Base-by-base conservation (phyloP, 2,113 vertebrate species). In the Dermatemys mawii region DNA sequence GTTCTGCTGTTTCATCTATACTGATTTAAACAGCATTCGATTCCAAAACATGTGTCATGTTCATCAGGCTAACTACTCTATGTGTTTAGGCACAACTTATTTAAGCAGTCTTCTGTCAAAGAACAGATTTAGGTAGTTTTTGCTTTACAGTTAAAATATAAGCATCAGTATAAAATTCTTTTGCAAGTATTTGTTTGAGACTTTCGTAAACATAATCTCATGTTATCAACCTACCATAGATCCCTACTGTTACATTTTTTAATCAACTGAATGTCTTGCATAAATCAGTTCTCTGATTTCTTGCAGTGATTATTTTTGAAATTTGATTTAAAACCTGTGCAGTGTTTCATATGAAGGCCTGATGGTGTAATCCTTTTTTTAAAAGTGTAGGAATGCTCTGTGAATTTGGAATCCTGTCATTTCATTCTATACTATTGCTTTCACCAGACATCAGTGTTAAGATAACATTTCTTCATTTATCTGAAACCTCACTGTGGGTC, bases 361-460 rank as follows among this genome's bases (percentile, higher is more conserved):
- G 44, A 22, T 89, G 73, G 11, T 51, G 4, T 11, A 24, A 89
- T 1, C n/a, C n/a, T n/a, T 48, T 91, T 0, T 0, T 49, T 57
- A 81, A 35, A 11, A 49, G 19, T 21, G 54, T 73, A 11, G 46
- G 55, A 75, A 54, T 11, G n/a, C 81, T 55, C 51, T 27, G 11
- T 86, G 79, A 73, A 3, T 50, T 50, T 83, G 27, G 73, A 4
- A 5, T 83, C 55, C 4, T 48, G 35, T 86, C 1, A 1, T 50
- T 96, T 92, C 26, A 29, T 46, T 76, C 73, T 27, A 46, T 13
- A 29, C 22, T 5, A 29, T 76, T 76, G 44, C 17, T 93, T 92
- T 92, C 70, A 22, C 22, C 27, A 84, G 73, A 6, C 75, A 82
- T 48, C 14, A 24, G 16, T 53, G 26, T 55, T 82, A 46, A 82